Evolutionary conservation across 1,140 invertebrate species (phyloP).

Genomic region (Coptotermes formosanus): DNA sequence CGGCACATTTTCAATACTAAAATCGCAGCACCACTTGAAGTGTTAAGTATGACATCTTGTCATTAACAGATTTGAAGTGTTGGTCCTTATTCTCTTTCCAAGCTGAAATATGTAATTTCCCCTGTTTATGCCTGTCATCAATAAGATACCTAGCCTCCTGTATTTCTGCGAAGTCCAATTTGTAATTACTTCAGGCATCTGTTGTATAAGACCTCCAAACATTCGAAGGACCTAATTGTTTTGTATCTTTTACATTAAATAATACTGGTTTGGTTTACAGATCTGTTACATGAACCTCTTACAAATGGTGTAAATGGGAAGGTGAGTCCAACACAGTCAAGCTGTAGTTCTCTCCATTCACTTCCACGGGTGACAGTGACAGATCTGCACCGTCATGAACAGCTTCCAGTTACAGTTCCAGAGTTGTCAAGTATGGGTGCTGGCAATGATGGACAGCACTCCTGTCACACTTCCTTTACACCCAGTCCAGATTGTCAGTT

Average conservation of each 20-base stretch:
- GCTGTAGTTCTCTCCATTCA: slow-evolving; percentile 25
- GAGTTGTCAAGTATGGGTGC: not conserved
- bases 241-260: not conserved
- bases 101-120: too few species aligned
- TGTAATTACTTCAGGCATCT: too few species aligned
- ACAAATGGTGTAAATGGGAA: not conserved
- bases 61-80: too few species aligned
- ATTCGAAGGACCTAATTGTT: too few species aligned
- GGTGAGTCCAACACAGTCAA: slow-evolving; percentile 7
- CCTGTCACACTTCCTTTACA: slow-evolving; percentile 35
- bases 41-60: too few species aligned
- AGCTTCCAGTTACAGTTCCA: not conserved
- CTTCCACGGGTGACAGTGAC: slow-evolving; percentile 25
- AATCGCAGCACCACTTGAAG: too few species aligned
- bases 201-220: too few species aligned
- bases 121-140: too few species aligned
- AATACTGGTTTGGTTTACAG: not conserved
- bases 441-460: not conserved
- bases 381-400: not conserved
- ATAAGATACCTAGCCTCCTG: too few species aligned
- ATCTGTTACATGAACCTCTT: not conserved
- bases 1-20: too few species aligned
- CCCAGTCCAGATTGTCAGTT: slow-evolving; percentile 45
- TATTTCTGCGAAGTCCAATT: too few species aligned
- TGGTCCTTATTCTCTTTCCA: too few species aligned